Conservation (phyloP, 2,113 vertebrate species). For the Maccullochella peelii region DNA sequence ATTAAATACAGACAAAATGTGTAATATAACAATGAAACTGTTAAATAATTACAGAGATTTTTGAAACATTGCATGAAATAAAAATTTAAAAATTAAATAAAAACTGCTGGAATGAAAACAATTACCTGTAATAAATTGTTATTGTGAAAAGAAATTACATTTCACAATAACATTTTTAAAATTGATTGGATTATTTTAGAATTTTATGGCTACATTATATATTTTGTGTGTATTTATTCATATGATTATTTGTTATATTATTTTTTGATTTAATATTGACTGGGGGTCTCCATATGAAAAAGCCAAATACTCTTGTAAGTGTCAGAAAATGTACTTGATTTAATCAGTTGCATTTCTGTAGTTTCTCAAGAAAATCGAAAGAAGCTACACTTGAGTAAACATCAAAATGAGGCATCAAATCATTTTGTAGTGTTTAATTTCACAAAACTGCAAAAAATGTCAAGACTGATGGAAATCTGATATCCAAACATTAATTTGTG, state of each 20-base stretch:
- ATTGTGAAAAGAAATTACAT: background rate
- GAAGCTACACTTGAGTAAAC: background rate
- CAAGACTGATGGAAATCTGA: background rate
- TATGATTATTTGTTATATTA: background rate
- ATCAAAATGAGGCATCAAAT: background rate
- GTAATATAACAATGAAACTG: background rate
- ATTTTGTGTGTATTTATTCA: background rate
- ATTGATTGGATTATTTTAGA: background rate
- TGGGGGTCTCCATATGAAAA: slow-evolving; percentile 9
- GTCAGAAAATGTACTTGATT: background rate
- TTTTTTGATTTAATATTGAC: slow-evolving; percentile 2
- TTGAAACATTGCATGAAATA: background rate
- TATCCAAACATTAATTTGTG: background rate
- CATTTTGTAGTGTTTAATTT: background rate
- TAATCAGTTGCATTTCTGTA: background rate
- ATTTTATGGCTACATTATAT: background rate
- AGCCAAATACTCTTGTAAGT: background rate
- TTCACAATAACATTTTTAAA: background rate
- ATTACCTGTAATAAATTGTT: background rate
- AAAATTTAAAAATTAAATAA: background rate
- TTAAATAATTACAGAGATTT: background rate
- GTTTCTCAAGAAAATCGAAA: background rate
- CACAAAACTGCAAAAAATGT: background rate
- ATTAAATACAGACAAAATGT: background rate
- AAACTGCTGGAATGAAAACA: background rate